These are phyloP conservation scores for Machimus atricapillus DNA, from an alignment of 2,888 invertebrate species.

Conservation along the genomic window DNA sequence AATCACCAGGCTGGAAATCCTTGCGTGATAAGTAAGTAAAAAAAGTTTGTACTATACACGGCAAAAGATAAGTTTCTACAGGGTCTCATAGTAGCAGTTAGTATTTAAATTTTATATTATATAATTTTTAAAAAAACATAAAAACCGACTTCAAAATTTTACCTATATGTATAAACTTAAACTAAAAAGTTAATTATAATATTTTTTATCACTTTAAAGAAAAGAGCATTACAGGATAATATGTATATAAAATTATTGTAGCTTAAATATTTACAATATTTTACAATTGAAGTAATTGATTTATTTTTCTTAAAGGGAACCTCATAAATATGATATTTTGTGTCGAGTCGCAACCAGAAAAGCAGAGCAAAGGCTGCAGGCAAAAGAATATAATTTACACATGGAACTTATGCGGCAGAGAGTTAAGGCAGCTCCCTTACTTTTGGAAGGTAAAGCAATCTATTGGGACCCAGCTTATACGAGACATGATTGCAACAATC, in stretches of 20 bases:
- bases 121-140: too few relatives aligned
- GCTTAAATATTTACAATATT: too few relatives aligned
- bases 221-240: too few relatives aligned
- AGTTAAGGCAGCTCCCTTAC: constrained; percentile 48
- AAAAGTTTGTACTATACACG: background rate
- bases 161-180: too few relatives aligned
- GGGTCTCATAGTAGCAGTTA: background rate
- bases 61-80: background rate
- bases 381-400: constrained; percentile 51
- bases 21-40: constrained; percentile 55
- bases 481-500: background rate
- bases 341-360: constrained; percentile 59
- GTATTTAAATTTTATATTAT: background rate
- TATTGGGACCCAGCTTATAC: constrained; percentile 54
- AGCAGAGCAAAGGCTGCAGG: constrained; percentile 59
- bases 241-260: too few relatives aligned
- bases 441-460: constrained; percentile 51
- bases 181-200: too few relatives aligned
- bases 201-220: too few relatives aligned
- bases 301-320: constrained; percentile 53
- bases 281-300: background rate
- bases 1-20: constrained; percentile 61
- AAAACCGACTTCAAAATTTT: too few relatives aligned
- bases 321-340: constrained; percentile 58
- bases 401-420: constrained; percentile 50